Evolutionary conservation across 2,797 vertebrate genomes (phyloP), one percentile per base, ranked within the genome.

Genomic region (Acanthurus lineatus): DNA sequence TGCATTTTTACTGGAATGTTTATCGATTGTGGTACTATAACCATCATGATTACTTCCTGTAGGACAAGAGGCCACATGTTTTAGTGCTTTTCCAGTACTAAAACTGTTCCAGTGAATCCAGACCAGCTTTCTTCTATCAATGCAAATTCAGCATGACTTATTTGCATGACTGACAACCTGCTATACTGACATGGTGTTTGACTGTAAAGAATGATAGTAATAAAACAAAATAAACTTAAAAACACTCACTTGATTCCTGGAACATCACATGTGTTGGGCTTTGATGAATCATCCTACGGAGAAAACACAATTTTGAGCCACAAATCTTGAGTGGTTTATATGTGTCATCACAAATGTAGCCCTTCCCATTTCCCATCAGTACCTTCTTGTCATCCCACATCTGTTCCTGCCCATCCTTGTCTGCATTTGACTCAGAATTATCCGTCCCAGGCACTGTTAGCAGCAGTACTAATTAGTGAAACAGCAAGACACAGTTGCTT

Each of bases 211-310:
- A 32, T 5, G 2, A 8, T 51, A 3, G 9, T 66, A 10, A 66
- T 52, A n/a, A 64, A n/a, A 48, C 45, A 48, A 5, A 61, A 63
- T 1, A 9, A 16, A 51, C 1, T 38, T 25, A 3, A 32, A 68
- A 45, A 16, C 45, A 86, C 93, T 92, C 92, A 99, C 98, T 98
- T 99, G 94, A 99, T 99, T 94, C 98, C 98, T 3, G 98, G 98
- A 86, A 99, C 98, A 84, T 99, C 98, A 81, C 97, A 98, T 20
- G 97, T 96, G 90, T 98, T 99, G 70, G 97, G 96, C 89, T 96
- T 96, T 20, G 97, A 95, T 73, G 95, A 95, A 88, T 96, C 96
- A 72, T 96, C 94, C 97, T 99, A 76, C 76, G 20, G 80, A 80
- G 28, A 83, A 81, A 83, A 89, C 44, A 47, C 4, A 82, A 52